Evolutionary conservation across 2,797 vertebrate species (phyloP).

Genomic region (Eospalax fontanierii): DNA sequence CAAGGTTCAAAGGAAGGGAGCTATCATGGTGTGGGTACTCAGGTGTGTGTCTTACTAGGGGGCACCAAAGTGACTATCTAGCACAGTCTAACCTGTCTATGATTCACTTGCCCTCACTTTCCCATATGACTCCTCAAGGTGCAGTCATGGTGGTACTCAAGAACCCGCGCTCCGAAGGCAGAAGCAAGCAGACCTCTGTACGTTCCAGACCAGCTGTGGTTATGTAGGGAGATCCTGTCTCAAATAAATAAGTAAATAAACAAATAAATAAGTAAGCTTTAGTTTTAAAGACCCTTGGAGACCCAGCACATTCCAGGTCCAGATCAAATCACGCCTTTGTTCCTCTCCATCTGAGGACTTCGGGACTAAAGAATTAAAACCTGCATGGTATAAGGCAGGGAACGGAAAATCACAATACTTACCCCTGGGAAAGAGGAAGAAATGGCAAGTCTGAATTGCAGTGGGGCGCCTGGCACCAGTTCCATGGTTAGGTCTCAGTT

Average conservation of each 20-base stretch:
- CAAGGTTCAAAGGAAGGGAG: background rate
- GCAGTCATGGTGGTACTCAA: too few relatives aligned
- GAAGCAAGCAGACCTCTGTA: too few relatives aligned
- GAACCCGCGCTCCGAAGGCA: too few relatives aligned
- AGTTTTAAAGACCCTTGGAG: too few relatives aligned
- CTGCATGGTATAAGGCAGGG: background rate
- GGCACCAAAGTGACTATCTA: background rate
- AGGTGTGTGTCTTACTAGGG: background rate
- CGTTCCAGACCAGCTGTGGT: too few relatives aligned
- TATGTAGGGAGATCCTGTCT: too few relatives aligned
- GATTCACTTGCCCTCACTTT: background rate
- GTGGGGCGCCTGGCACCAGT: background rate
- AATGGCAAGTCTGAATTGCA: slow-evolving; percentile 60
- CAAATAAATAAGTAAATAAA: too few relatives aligned
- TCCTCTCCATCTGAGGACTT: background rate
- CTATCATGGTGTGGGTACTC: background rate
- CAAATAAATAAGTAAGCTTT: too few relatives aligned
- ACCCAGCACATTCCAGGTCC: background rate
- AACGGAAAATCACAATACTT: background rate
- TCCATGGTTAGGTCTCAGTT: slow-evolving; percentile 25
- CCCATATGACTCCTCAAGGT: background rate
- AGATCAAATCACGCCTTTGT: background rate
- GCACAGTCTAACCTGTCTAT: background rate
- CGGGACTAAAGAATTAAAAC: slow-evolving; percentile 10
- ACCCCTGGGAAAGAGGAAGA: slow-evolving; percentile 21